Evolutionary conservation across 2,797 vertebrate species (phyloP).

Genomic region (Rousettus madagascariensis): DNA sequence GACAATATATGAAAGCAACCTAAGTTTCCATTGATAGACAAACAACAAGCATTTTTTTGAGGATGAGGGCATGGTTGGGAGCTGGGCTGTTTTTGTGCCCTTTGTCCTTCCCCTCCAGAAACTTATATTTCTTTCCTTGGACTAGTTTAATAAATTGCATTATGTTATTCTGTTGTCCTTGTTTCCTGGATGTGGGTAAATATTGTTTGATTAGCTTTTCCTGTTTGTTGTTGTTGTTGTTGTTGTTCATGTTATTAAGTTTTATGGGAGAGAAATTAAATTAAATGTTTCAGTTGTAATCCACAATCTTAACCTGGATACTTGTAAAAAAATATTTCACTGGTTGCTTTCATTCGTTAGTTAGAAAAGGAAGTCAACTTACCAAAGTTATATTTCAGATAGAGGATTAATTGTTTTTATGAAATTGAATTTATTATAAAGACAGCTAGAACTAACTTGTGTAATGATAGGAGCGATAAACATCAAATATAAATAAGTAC

Average conservation of each 20-base stretch:
- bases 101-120: background rate
- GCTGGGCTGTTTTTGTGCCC: background rate
- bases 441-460: slow-evolving; percentile 65
- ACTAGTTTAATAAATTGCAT: background rate
- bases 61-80: background rate
- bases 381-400: slow-evolving; percentile 79
- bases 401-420: slow-evolving; percentile 81
- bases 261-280: slow-evolving; percentile 32
- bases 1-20: background rate
- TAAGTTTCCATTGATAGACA: background rate
- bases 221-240: background rate
- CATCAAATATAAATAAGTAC: slow-evolving; percentile 55
- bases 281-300: background rate
- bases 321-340: slow-evolving; percentile 67
- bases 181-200: background rate
- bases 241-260: background rate
- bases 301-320: background rate
- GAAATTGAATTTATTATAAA: slow-evolving; percentile 79
- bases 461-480: slow-evolving; percentile 28
- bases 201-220: background rate
- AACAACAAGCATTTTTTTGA: background rate
- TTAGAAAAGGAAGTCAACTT: slow-evolving; percentile 67
- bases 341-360: slow-evolving; percentile 76
- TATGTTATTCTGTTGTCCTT: background rate
- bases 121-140: background rate